Conservation (phyloP, 2,113 vertebrate species). For the Tachycineta bicolor region DNA sequence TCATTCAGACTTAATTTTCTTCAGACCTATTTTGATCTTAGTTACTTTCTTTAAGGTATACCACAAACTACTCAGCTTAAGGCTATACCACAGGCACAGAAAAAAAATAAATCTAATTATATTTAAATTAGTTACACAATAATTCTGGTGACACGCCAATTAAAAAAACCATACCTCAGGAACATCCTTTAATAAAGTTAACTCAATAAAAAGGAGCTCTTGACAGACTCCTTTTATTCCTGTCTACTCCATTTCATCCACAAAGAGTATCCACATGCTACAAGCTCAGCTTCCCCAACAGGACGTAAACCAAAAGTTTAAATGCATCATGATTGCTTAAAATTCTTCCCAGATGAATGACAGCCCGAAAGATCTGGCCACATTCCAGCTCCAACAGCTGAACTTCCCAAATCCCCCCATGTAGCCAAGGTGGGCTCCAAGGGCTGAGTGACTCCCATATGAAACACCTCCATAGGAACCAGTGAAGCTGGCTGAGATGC, state of each 20-base stretch:
- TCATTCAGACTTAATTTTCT: background rate
- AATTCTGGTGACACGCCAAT: background rate
- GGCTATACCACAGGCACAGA: background rate
- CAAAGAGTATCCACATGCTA: background rate
- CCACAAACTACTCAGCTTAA: background rate
- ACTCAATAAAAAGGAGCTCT: background rate
- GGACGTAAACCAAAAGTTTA: background rate
- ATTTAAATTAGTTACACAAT: background rate
- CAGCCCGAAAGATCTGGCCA: background rate
- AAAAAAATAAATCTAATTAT: background rate
- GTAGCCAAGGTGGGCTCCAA: background rate
- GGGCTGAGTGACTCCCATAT: background rate
- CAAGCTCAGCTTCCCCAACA: rapidly evolving
- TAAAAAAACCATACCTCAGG: background rate
- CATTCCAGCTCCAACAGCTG: background rate
- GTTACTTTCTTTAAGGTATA: background rate
- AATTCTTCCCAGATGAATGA: background rate
- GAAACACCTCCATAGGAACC: rapidly evolving
- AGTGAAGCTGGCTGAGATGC: background rate
- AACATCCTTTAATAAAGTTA: background rate
- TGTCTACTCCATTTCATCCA: background rate
- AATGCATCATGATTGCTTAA: rapidly evolving
- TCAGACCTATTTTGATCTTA: background rate
- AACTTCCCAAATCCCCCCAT: rapidly evolving
- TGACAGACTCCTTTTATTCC: background rate